Base-by-base conservation (phyloP, 2,888 invertebrate species). In the Pachycephus smyrnensis region DNA sequence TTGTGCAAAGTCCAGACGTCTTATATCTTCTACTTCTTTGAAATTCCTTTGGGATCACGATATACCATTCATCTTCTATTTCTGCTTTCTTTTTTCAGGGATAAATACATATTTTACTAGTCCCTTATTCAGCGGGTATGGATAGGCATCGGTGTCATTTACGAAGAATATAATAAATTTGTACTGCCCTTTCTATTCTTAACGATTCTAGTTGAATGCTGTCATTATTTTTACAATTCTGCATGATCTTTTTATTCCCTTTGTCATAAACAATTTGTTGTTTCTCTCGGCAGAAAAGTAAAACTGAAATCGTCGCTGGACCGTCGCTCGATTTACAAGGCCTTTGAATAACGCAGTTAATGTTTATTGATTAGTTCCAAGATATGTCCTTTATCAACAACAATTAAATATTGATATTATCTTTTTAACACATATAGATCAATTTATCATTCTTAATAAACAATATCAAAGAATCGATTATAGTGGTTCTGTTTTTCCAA, bases 1-100 rank as follows among this genome's bases (percentile, higher is more conserved):
- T 55, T 23, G 40, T 55, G 40, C 40, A 23, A 55, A 55, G 40
- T 55, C 40, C 40, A 23, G 40, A 55, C 40, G 40, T 23, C 40
- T 55, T 55, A 55, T 23, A 55, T 55, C 40, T 80, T 80, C 75
- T 77, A 76, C 79, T 80, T 76, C 40, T 55, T 55, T 55, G 40
- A 23, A 55, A 55, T 55, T 55, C 40, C 40, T 55, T 55, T 55
- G 40, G 40, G 40, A 55, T 55, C 40, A 23, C 40, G 40, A 55
- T 55, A 6, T 6, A 23, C 15, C 40, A 23, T 23, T 23, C 2
- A 23, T 55, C 40, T 55, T 55, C 6, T 55, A 23, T 55, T 55
- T 55, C 40, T 23, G 15, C 15, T 6, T 23, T 55, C 15, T 55
- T 40, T 23, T 55, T 55, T 55, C 23, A 23, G 15, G 40, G 40